Evolutionary conservation across 2,113 vertebrate genomes (phyloP).

Genomic region (Cervus canadensis): DNA sequence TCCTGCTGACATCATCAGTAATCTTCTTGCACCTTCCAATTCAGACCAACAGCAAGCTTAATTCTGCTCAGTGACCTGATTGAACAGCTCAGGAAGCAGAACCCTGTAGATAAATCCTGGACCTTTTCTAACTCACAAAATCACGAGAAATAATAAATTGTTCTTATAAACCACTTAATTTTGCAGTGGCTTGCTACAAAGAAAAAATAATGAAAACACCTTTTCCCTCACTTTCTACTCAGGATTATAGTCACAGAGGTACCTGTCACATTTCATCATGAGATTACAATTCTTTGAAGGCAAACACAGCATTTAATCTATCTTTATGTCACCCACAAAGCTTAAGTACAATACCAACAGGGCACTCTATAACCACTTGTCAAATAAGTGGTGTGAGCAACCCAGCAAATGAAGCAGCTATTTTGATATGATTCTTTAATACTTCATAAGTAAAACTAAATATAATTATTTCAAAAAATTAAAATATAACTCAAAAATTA

Average conservation of each 20-base stretch:
- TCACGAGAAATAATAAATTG: not conserved
- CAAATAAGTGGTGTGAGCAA: not conserved
- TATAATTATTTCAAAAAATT: constrained; percentile 2
- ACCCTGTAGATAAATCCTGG: not conserved
- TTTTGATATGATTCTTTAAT: not conserved
- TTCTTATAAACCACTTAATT: not conserved
- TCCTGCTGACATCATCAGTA: not conserved
- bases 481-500: not conserved
- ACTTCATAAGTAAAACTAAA: not conserved
- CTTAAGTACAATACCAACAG: not conserved
- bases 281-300: not conserved
- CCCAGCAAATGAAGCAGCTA: not conserved
- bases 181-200: not conserved
- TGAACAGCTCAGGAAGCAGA: not conserved
- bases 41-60: not conserved
- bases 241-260: not conserved
- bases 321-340: not conserved
- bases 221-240: not conserved
- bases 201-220: not conserved
- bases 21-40: not conserved
- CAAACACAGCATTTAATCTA: not conserved
- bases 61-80: not conserved
- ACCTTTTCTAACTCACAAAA: not conserved
- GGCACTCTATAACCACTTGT: not conserved
- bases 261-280: not conserved